phyloP scores from a whole-genome alignment of 1,140 invertebrate genomes.

The Euglossa dilemma region DNA sequence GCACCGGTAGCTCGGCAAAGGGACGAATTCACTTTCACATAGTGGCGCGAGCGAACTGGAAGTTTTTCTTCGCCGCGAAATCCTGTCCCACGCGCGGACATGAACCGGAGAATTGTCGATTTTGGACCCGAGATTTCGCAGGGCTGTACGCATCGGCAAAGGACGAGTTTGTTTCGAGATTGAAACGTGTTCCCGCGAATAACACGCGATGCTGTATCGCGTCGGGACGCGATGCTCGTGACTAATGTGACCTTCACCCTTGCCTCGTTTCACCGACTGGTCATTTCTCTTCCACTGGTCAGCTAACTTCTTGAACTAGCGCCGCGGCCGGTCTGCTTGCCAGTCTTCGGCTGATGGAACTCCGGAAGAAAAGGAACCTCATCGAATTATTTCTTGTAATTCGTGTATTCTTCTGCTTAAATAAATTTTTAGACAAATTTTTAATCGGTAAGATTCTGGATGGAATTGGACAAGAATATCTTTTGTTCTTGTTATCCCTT shows the following conservation, averaged over 20 bases:
- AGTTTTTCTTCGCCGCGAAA: background rate
- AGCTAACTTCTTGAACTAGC: conserved; percentile 36
- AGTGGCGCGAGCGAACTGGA: background rate
- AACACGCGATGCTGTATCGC: conserved; percentile 12
- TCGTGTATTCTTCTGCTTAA: too few relatives aligned
- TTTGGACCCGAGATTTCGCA: background rate
- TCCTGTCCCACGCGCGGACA: background rate
- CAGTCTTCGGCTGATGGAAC: conserved; percentile 29
- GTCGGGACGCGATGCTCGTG: conserved; percentile 49
- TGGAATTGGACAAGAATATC: too few relatives aligned
- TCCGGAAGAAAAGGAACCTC: background rate
- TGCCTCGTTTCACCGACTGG: conserved; percentile 61
- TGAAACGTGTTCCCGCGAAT: background rate
- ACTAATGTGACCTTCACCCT: conserved; percentile 66
- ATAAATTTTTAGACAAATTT: too few relatives aligned
- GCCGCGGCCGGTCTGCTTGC: conserved; percentile 42
- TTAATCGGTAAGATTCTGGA: too few relatives aligned
- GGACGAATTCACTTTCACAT: conserved; percentile 23
- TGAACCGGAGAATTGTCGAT: background rate
- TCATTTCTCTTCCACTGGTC: conserved; percentile 57
- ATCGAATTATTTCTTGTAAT: too few relatives aligned
- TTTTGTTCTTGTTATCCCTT: too few relatives aligned
- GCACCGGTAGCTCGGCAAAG: background rate
- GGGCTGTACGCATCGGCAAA: background rate
- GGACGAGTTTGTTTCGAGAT: background rate